phyloP scores from a whole-genome alignment of 2,113 vertebrate genomes.

The Scopus umbretta region DNA sequence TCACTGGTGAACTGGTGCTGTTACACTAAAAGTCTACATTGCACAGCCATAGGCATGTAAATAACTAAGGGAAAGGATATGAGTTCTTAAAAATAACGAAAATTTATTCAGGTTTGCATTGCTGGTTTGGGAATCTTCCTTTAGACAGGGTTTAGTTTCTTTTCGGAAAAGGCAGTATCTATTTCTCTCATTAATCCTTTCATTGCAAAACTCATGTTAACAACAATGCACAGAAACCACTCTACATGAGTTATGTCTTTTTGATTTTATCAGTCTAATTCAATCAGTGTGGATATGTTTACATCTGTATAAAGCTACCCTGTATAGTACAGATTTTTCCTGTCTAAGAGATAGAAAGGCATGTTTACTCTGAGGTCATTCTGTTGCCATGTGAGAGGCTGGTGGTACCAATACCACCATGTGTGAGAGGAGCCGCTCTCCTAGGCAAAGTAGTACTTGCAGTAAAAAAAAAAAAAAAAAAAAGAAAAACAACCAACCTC shows the following conservation, averaged over 20 bases:
- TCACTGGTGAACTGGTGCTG: neutral
- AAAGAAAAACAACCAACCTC: neutral
- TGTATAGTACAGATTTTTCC: neutral
- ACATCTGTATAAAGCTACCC: neutral
- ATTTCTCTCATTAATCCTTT: constrained; percentile 21
- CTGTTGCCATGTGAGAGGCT: neutral
- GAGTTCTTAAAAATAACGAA: neutral
- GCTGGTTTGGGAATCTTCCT: neutral
- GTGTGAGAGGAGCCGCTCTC: neutral
- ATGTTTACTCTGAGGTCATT: neutral
- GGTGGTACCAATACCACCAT: neutral
- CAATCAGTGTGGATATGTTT: neutral
- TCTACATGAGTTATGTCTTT: neutral
- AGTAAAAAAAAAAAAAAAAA: neutral
- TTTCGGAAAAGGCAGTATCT: constrained; percentile 1
- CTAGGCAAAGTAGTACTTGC: neutral
- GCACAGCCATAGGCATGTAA: neutral
- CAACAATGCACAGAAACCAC: neutral
- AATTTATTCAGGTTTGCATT: neutral
- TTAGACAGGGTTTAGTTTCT: neutral
- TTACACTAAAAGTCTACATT: neutral
- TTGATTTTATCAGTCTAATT: constrained; percentile 42
- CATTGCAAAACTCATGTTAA: constrained; percentile 22
- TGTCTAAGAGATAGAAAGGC: neutral
- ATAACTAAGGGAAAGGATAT: neutral